Percentiles rank a stretch among this genome's conserved stretches.
Conservation (phyloP, 2,888 invertebrate genomes). For the Frankliniella intonsa region DNA sequence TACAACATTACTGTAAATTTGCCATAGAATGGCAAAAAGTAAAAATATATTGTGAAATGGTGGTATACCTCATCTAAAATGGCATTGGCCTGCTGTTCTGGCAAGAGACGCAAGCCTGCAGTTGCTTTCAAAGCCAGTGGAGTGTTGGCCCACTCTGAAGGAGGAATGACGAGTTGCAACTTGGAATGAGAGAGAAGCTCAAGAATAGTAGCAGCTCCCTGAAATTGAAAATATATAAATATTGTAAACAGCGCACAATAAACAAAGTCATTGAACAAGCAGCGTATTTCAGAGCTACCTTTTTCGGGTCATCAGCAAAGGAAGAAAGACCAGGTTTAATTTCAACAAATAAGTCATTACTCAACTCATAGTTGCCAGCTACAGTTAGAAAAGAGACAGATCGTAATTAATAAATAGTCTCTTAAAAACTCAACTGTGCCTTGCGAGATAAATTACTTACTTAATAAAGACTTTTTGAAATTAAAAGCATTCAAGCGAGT, state of each 20-base stretch:
- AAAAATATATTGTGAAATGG: no score
- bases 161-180: conserved; percentile 68
- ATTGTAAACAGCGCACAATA: not conserved
- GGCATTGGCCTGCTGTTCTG: conserved; percentile 59
- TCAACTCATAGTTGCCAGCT: conserved; percentile 60
- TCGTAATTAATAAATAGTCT: not conserved
- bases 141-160: conserved; percentile 65
- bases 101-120: conserved; percentile 76
- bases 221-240: conserved; percentile 35
- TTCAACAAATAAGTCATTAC: conserved; percentile 76
- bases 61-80: conserved; percentile 63
- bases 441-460: conserved; percentile 45
- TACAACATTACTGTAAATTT: not conserved
- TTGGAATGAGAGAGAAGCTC: conserved; percentile 71
- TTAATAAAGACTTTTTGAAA: conserved; percentile 72
- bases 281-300: conserved; percentile 50
- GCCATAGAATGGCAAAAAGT: no score
- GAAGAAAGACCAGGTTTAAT: conserved; percentile 88
- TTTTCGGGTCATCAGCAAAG: conserved; percentile 72
- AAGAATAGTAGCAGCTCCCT: conserved; percentile 71
- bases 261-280: not conserved
- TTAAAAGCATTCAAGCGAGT: conserved; percentile 77
- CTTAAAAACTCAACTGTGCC: not conserved
- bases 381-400: conserved; percentile 30
- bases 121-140: conserved; percentile 88